Evolutionary conservation across 2,113 vertebrate genomes (phyloP).

Genomic region (Vombatus ursinus): DNA sequence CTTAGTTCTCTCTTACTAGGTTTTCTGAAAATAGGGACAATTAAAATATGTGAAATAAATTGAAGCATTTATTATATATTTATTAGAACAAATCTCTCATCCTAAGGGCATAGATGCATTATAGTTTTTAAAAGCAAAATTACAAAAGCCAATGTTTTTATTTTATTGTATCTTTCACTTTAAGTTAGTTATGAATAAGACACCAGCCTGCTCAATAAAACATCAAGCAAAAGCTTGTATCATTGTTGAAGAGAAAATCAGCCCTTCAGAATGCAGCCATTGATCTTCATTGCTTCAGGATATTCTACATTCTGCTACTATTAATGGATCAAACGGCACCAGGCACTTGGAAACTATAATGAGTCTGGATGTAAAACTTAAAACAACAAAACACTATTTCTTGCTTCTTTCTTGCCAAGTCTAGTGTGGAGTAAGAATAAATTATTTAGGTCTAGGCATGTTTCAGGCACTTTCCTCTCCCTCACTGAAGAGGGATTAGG

Average conservation of each 20-base stretch:
- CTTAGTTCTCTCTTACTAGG: background rate
- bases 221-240: background rate
- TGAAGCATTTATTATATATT: background rate
- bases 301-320: slow-evolving; percentile 1
- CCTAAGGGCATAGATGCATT: background rate
- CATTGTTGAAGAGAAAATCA: slow-evolving; percentile 14
- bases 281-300: background rate
- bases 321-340: background rate
- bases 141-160: background rate
- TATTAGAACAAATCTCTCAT: background rate
- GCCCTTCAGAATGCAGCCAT: background rate
- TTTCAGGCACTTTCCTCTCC: background rate
- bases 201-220: slow-evolving; percentile 10
- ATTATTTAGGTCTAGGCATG: background rate
- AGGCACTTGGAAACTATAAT: slow-evolving; percentile 21
- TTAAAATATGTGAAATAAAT: slow-evolving; percentile 4
- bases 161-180: slow-evolving; percentile 9
- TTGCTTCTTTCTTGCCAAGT: background rate
- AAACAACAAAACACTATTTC: background rate
- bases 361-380: background rate
- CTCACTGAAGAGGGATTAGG: background rate
- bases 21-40: background rate
- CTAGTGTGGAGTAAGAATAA: slow-evolving; percentile 22
- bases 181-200: background rate
- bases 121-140: background rate